Percentiles rank a stretch among this genome's conserved stretches.
Conservation (phyloP, 1,140 invertebrate genomes). For the Ganaspis sp. region DNA sequence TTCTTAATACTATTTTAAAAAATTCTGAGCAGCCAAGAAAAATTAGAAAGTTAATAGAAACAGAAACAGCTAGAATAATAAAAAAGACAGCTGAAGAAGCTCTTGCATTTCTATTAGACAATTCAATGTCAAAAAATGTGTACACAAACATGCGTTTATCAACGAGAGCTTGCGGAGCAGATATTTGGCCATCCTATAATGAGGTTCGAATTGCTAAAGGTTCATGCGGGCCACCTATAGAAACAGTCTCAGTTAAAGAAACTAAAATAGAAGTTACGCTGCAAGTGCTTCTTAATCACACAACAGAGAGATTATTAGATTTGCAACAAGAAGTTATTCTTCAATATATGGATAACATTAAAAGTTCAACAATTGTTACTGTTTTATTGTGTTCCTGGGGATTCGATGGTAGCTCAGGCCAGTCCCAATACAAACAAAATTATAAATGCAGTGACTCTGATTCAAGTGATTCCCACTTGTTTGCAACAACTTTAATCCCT, state of each 20-base stretch:
- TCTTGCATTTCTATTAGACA: neutral
- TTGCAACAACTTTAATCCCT: neutral
- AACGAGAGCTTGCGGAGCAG: neutral
- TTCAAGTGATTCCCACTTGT: neutral
- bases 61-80: neutral
- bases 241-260: neutral
- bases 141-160: neutral
- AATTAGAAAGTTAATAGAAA: neutral
- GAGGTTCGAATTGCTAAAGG: neutral
- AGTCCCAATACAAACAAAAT: neutral
- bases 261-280: neutral
- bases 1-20: neutral
- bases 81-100: neutral
- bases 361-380: neutral
- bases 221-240: neutral
- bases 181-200: neutral
- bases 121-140: neutral
- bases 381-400: neutral
- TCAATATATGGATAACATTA: neutral
- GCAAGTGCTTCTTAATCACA: neutral
- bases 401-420: neutral
- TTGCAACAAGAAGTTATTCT: neutral
- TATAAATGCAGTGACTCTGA: neutral
- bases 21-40: neutral
- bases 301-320: neutral